Percentiles rank a stretch among this genome's conserved stretches.
These are phyloP conservation scores for Carpatolechia fugitivella DNA, from an alignment of 2,888 invertebrate genomes.

Conservation along the genomic window DNA sequence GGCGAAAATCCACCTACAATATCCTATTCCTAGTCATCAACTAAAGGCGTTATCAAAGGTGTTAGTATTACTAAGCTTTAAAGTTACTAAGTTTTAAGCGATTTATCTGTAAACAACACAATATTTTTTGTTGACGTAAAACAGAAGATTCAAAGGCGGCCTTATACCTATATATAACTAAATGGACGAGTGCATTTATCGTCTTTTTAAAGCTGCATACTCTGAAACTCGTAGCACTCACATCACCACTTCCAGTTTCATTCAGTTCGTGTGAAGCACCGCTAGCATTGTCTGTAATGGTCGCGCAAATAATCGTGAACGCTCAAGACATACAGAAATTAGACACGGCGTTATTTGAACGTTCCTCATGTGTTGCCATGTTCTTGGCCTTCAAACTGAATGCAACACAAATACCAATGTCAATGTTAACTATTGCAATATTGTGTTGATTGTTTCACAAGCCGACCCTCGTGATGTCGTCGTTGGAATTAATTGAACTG, in stretches of 20 bases:
- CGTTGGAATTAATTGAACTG: background rate
- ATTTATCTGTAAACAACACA: no score
- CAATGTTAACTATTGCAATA: constrained; percentile 7
- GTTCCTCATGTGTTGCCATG: background rate
- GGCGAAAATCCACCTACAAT: no score
- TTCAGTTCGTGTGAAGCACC: background rate
- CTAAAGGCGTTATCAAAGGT: no score
- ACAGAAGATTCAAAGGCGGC: no score
- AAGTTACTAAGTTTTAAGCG: no score
- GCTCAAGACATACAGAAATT: background rate
- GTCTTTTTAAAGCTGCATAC: background rate
- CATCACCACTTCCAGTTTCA: background rate
- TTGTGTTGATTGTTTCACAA: background rate
- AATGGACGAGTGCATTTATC: no score
- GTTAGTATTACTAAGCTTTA: no score
- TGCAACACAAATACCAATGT: constrained; percentile 12
- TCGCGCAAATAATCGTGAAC: background rate
- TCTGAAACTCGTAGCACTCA: background rate
- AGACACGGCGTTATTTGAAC: background rate
- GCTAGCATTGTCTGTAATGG: background rate
- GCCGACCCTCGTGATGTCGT: background rate
- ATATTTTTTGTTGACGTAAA: no score
- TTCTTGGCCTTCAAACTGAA: constrained; percentile 6
- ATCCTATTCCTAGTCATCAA: no score
- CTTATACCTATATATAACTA: no score